Percentiles rank a stretch among this genome's conserved stretches.
Evolutionary conservation across 2,797 vertebrate species (phyloP).

Genomic region (Lagorchestes hirsutus): DNA sequence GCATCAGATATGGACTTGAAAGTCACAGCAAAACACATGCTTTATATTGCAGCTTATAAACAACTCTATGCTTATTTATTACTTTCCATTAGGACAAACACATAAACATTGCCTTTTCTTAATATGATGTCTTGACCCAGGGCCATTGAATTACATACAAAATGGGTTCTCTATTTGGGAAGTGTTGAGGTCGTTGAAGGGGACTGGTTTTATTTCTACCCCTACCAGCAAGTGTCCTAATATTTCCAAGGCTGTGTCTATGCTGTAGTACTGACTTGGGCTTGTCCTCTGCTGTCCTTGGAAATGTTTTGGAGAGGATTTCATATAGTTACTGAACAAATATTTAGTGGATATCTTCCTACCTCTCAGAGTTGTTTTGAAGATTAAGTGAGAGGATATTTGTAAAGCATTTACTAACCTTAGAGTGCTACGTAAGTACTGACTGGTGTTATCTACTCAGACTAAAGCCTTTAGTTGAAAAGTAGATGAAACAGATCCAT

Average conservation of each 20-base stretch:
- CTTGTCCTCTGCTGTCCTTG: not conserved
- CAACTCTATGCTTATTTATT: not conserved
- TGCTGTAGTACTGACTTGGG: not conserved
- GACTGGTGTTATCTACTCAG: not conserved
- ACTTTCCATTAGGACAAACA: not conserved
- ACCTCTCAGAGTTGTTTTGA: not conserved
- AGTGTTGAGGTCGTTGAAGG: not conserved
- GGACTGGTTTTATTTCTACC: not conserved
- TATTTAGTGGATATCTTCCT: not conserved
- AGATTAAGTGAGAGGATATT: not conserved
- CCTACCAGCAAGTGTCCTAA: not conserved
- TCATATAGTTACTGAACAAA: not conserved
- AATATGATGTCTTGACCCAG: not conserved
- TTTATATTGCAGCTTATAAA: not conserved
- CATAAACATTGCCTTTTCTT: not conserved
- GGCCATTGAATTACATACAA: not conserved
- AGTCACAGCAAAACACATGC: not conserved
- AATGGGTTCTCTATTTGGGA: not conserved
- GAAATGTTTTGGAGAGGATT: not conserved
- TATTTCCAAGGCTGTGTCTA: not conserved
- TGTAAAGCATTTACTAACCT: not conserved
- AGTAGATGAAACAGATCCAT: constrained; percentile 17
- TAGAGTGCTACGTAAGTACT: not conserved
- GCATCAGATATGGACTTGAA: not conserved
- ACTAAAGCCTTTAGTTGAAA: constrained; percentile 27